Evolutionary conservation across 2,888 invertebrate species (phyloP).

Genomic region (Tupiocoris notatus): DNA sequence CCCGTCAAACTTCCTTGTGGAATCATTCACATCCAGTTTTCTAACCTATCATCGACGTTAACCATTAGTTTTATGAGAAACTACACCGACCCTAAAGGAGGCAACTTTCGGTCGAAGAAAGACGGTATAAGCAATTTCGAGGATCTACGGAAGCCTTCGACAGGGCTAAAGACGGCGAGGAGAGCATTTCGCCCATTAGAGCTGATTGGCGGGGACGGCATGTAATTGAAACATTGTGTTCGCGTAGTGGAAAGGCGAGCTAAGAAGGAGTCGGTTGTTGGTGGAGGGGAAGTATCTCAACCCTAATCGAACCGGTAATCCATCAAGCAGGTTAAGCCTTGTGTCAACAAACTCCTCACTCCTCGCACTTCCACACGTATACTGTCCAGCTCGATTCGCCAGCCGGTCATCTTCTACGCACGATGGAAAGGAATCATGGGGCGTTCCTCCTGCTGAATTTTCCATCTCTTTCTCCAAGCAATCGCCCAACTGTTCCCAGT

Average conservation of each 20-base stretch:
- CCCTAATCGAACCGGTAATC: conserved; percentile 51
- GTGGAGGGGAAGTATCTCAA: conserved; percentile 43
- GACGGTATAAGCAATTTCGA: background rate
- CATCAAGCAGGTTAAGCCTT: conserved; percentile 50
- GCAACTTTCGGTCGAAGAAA: too few species aligned
- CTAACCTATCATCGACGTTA: too few species aligned
- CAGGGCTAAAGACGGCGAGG: background rate
- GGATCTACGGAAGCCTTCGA: too few species aligned
- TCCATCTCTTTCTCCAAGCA: background rate
- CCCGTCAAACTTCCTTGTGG: too few species aligned
- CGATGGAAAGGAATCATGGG: background rate
- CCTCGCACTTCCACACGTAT: too few species aligned
- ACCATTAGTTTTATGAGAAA: too few species aligned
- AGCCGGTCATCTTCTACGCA: background rate
- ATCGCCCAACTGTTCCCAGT: background rate
- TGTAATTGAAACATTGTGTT: conserved; percentile 44
- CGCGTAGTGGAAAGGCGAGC: background rate
- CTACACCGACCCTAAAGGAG: too few species aligned
- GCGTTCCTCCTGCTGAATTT: conserved; percentile 1
- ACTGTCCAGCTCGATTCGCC: background rate
- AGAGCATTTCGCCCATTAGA: conserved; percentile 27
- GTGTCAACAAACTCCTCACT: conserved; percentile 45
- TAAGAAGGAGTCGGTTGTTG: background rate
- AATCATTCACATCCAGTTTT: too few species aligned
- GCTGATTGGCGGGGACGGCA: conserved; percentile 27